Evolutionary conservation across 2,797 vertebrate genomes (phyloP), one percentile per base, ranked within the genome.

Genomic region (Sphaeramia orbicularis): DNA sequence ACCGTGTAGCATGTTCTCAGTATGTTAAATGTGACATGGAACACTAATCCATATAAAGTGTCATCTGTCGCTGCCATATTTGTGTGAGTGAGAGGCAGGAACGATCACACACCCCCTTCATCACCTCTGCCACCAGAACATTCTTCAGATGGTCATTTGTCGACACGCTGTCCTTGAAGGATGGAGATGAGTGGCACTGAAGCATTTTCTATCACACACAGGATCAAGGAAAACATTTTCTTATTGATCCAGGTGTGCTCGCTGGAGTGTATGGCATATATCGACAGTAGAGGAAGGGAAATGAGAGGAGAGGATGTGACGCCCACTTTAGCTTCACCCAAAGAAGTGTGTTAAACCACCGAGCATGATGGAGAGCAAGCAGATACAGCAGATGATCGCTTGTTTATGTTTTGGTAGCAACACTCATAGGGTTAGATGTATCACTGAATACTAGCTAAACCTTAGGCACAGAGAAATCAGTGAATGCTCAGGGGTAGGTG

Each of bases 101-200:
- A 43, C 64, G 57, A 70, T 65, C 24, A 35, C 59, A 75, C 71
- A 69, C 38, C 71, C 62, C 67, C 48, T 57, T 36, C 65, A 61
- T 73, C 69, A 45, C 65, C 64, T 51, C 47, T 56, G 62, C 75
- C 60, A 43, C 41, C 58, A 85, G 76, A 73, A 66, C 79, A 85
- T 91, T 80, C 81, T 87, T 92, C 85, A 81, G 54, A n/a, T 52
- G 53, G 71, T 72, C 65, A 53, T 65, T 69, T 52, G 69, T 81
- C 55, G 19, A 71, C 71, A 36, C n/a, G 57, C 47, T 42, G 80
- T 75, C 88, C 84, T 92, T 91, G 86, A 90, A 77, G 16, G 69
- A 80, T 35, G 59, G 63, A 42, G 65, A 63, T 52, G 62, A 73
- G 58, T 19, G 69, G 56, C 51, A 52, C 51, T 13, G 67, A 71